Evolutionary conservation across 92 coral and sea anemone species (phyloP), one percentile per base, ranked within the genome.

Genomic region (Phenganax marumi): DNA sequence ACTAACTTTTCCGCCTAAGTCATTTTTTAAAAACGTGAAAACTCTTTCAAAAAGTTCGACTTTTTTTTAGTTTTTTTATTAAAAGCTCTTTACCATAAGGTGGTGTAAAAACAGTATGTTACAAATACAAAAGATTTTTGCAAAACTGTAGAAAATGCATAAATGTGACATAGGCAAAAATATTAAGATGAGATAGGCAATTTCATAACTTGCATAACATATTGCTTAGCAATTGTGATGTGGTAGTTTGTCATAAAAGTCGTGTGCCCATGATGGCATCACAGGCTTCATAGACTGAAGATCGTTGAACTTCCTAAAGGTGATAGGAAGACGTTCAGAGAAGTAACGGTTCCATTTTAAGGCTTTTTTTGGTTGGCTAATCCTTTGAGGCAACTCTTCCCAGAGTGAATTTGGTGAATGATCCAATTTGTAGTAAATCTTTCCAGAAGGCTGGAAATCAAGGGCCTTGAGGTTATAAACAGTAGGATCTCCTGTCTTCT

Each of bases 401-500:
- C 68, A 62, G 68, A 6, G 10, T 5, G 68, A 10, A 5, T 19
- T 19, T 2, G 8, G 3, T 62, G 33, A 19, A 13, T 19, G 8
- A 2, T 62, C 33, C 33, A 62, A 19, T 18, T 62, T 62, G 43
- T n/a, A 62, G 14, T 23, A 11, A 0, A n/a, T 18, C 6, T 4
- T 62, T 2, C 68, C 33, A 62, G 3, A 7, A 19, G 13, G 10
- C 10, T 19, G 26, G 68, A 19, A 62, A 25, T 62, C 12, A 62
- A 62, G 26, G 9, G 33, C 68, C 6, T 39, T n/a, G 68, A 62
- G 68, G 8, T 62, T 62, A n/a, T 62, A 62, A 1, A 62, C 68
- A 5, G 68, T 62, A 6, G 68, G 33, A 62, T 62, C 68, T 19
- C 68, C 68, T 10, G 68, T 62, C 13, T 62, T 62, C 68, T 62